Conservation (phyloP, 2,797 vertebrate genomes). For the Gymnocypris eckloni region DNA sequence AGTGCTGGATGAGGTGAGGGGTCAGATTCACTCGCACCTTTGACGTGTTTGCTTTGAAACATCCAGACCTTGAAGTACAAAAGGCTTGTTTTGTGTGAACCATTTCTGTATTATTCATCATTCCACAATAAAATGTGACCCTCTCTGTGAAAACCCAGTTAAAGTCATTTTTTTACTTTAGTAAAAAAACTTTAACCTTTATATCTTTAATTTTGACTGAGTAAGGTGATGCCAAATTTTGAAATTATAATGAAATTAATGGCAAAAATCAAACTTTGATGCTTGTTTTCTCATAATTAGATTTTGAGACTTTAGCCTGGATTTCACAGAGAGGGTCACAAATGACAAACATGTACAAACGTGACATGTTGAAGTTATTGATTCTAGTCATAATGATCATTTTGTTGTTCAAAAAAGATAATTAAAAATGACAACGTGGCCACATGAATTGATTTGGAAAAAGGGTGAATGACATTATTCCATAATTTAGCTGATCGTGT, state of each 20-base stretch:
- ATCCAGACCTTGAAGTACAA: constrained; percentile 10
- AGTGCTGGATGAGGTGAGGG: constrained; percentile 33
- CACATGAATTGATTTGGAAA: constrained; percentile 35
- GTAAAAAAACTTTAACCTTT: too few relatives aligned
- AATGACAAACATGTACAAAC: not conserved
- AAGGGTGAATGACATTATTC: constrained; percentile 45
- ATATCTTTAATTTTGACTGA: too few relatives aligned
- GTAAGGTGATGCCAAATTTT: too few relatives aligned
- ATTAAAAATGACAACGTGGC: not conserved
- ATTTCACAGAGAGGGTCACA: too few relatives aligned
- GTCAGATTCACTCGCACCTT: constrained; percentile 18
- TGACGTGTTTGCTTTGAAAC: not conserved
- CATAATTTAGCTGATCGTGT: constrained; percentile 41
- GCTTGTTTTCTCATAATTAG: too few relatives aligned
- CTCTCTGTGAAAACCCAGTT: too few relatives aligned
- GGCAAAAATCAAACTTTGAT: too few relatives aligned
- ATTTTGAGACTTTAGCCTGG: too few relatives aligned
- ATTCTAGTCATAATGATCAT: not conserved
- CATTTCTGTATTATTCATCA: not conserved
- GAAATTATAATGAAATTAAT: too few relatives aligned
- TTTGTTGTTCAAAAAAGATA: constrained; percentile 4
- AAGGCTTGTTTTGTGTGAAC: not conserved
- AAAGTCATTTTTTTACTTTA: too few relatives aligned
- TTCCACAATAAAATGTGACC: not conserved
- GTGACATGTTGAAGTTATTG: not conserved